phyloP scores from a whole-genome alignment of 2,888 invertebrate species.

The Theretra japonica region DNA sequence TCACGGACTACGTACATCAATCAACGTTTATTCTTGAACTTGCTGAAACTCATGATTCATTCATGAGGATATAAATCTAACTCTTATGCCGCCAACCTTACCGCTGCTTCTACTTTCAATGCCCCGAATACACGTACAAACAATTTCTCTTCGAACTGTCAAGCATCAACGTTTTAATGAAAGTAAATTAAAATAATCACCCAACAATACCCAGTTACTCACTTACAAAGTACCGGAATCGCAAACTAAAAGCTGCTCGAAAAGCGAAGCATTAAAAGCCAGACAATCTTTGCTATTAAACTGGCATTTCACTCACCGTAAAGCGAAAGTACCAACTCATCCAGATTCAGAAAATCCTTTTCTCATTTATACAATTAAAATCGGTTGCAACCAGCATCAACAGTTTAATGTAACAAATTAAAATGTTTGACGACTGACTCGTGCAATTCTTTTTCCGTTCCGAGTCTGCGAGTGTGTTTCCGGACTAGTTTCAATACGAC shows the following conservation, averaged over 20 bases:
- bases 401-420: conserved; percentile 16
- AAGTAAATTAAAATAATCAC: background rate
- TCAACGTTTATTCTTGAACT: conserved; percentile 29
- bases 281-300: conserved; percentile 25
- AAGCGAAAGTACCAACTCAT: conserved; percentile 19
- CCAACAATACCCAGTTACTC: background rate
- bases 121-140: background rate
- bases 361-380: conserved; percentile 20
- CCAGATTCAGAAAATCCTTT: conserved; percentile 18
- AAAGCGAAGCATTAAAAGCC: conserved; percentile 11
- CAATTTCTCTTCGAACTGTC: background rate
- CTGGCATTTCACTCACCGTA: conserved; percentile 19
- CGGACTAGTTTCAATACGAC: background rate
- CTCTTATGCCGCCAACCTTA: conserved; percentile 20
- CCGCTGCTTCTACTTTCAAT: background rate
- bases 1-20: conserved; percentile 34
- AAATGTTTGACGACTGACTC: conserved; percentile 3
- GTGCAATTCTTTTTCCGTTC: background rate
- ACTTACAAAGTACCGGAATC: conserved; percentile 5
- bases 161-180: background rate
- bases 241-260: background rate
- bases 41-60: conserved; percentile 31
- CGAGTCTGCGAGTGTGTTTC: conserved; percentile 1
- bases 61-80: conserved; percentile 30
- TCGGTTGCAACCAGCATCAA: background rate